Evolutionary conservation across 2,888 invertebrate species (phyloP), one percentile per base, ranked within the genome.

Genomic region (Panzeria rudis): DNA sequence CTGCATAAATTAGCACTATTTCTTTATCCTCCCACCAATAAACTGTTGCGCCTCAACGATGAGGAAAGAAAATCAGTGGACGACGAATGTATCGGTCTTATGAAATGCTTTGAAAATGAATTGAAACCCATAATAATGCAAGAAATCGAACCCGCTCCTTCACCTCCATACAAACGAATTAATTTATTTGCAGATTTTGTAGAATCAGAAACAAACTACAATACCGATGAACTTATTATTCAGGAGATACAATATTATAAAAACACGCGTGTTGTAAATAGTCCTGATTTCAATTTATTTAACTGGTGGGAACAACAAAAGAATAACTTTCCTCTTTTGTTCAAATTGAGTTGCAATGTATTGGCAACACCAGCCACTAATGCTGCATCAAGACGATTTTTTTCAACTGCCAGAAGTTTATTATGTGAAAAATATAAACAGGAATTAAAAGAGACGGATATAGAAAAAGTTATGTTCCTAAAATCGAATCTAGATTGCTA

Each of bases 281-380:
- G 13, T 3, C 3, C 17, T 8, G 41, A 64, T 25, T 62, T 73
- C 23, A 35, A 73, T 38, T 35, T 17, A 7, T 64, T 64, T 1
- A 44, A 2, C 7, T 75, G 75, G 75, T 75, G 75, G 64, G 64
- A 75, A 8, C 13, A n/a, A 15, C 52, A 75, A 44, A 75, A 75
- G n/a, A 1, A 41, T 29, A 66, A 29, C 41, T 75, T 64, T 17
- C 73, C 73, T 5, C n/a, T 50, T 23, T 35, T 73, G 1, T 73
- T 38, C 52, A 73, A 62, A 50, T 29, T 73, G 15, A 62, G 61
- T 47, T 61, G 50, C 0, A 13, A n/a, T 2, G 20, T 73, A 13
- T 38, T 73, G 25, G 50, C 73, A 35, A 73, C 62, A 38, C 73
- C 73, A 3, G 73, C 73, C 6, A 62, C 35, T 2, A 25, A 25